Evolutionary conservation across 2,797 vertebrate species (phyloP).

Genomic region (Lepilemur ruficaudatus): DNA sequence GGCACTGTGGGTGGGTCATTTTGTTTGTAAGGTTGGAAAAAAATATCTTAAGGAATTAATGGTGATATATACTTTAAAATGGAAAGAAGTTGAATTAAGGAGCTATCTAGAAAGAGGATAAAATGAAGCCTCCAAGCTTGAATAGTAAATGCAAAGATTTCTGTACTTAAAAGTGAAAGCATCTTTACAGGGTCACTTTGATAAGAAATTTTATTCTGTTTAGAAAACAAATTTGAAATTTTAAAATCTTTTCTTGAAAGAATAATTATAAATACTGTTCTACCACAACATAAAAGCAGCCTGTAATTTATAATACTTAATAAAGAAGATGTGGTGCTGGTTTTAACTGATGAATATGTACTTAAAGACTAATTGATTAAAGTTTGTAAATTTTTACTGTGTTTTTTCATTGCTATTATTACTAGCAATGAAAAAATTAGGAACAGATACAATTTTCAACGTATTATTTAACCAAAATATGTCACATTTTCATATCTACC

Average conservation of each 20-base stretch:
- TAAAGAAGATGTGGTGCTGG: not conserved
- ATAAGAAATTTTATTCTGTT: constrained; percentile 30
- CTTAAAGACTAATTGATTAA: not conserved
- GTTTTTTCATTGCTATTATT: not conserved
- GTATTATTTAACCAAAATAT: not conserved
- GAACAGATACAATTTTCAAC: not conserved
- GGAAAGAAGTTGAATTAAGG: not conserved
- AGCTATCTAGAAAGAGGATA: not conserved
- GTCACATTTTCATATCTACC: not conserved
- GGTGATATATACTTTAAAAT: constrained; percentile 26
- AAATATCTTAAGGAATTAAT: constrained; percentile 14
- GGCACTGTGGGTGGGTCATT: not conserved
- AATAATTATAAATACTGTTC: constrained; percentile 5
- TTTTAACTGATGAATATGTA: not conserved
- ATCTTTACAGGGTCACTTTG: not conserved
- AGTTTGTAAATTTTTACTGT: not conserved
- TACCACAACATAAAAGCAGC: not conserved
- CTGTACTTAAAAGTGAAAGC: not conserved
- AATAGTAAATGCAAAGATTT: not conserved
- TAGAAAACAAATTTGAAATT: constrained; percentile 32
- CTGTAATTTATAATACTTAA: not conserved
- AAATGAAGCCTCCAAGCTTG: not conserved
- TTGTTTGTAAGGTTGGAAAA: constrained; percentile 30
- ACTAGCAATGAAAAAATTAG: not conserved
- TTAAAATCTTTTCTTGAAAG: not conserved